Conservation (phyloP, 2,888 invertebrate genomes). For the Leucozona laternaria region DNA sequence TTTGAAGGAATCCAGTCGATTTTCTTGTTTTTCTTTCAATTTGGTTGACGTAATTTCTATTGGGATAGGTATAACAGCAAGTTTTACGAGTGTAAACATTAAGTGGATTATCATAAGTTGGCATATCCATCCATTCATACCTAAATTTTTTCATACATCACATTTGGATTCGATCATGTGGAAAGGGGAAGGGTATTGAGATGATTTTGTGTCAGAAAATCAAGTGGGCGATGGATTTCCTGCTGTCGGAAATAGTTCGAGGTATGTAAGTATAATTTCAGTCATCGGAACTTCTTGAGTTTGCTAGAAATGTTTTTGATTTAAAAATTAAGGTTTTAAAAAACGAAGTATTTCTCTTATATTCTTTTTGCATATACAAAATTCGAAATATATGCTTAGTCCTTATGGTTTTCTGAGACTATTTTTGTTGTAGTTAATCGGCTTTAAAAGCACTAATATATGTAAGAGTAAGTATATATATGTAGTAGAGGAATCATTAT, state of each 20-base stretch:
- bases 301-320: background rate
- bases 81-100: background rate
- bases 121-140: background rate
- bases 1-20: background rate
- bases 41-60: conserved; percentile 17
- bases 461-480: too few relatives aligned
- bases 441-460: too few relatives aligned
- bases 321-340: too few relatives aligned
- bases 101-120: background rate
- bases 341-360: too few relatives aligned
- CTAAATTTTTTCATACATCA: background rate
- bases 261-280: background rate
- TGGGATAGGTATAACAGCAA: conserved; percentile 14
- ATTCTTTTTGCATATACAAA: too few relatives aligned
- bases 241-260: conserved; percentile 5
- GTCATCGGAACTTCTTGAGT: background rate
- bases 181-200: background rate
- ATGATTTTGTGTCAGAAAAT: conserved; percentile 11
- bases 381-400: too few relatives aligned
- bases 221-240: conserved; percentile 15
- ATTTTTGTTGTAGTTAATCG: too few relatives aligned
- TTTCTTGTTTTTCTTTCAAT: background rate
- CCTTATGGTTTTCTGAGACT: too few relatives aligned
- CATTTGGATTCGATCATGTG: conserved; percentile 3
- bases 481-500: too few relatives aligned